Base-by-base conservation (phyloP, 1,140 invertebrate species). In the Zaprionus ornatus region DNA sequence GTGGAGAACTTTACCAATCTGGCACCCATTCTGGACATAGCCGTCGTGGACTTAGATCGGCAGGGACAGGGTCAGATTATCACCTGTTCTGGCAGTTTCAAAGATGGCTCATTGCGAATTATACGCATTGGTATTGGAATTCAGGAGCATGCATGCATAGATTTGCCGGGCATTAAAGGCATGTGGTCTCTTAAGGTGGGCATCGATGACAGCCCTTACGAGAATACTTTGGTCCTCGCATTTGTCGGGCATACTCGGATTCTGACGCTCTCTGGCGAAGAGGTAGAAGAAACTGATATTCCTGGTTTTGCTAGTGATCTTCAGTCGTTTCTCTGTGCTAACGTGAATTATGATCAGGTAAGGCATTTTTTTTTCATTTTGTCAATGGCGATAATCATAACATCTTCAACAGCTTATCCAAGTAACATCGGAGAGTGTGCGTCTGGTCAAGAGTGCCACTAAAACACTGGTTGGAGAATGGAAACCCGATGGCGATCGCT, bases 51-150 rank as follows among this genome's bases (percentile, higher is more conserved):
- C 93, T 94, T 99, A 59, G 99, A 99, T 93, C 93, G 97, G 42
- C 98, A 99, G 93, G 99, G 99, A 0, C 99, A 99, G 93, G 98
- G 98, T 9, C 99, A 99, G 93, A 95, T 99, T 62, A 98, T 99
- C 4, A 99, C 99, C 0, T 99, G 99, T 92, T 99, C 98, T 9
- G 98, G 97, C 93, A 93, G 96, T n/a, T 98, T 96, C 91, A 99
- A 99, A 93, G 99, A 99, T 94, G 99, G 99, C 1, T 99, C 98
- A 0, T 94, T 99, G 15, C 94, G 99, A 56, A 99, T 99, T 56
- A 99, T 99, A 57, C 95, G 98, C 72, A 99, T 99, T 93, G 98
- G 98, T 2, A 99, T 99, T 91, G 98, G 98, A 4, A 99, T 99
- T 61, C 98, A 99, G 91, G 99, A 99, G 93, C 97, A 99, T 93